Evolutionary conservation across 2,888 invertebrate species (phyloP).

Genomic region (Apotomis capreana): DNA sequence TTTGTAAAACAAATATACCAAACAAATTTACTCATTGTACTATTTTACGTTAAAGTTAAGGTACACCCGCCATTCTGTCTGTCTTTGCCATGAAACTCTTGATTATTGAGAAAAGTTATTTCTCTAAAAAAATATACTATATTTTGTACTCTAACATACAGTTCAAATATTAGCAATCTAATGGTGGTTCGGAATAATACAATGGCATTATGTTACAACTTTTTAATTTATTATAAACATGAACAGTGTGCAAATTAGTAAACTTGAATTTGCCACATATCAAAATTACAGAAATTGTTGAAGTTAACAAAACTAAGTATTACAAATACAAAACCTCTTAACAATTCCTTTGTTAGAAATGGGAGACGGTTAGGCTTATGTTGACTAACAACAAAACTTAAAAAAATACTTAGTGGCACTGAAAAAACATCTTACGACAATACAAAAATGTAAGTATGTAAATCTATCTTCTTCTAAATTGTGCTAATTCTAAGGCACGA

Average conservation of each 20-base stretch:
- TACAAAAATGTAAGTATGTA: conserved; percentile 51
- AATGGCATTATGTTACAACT: conserved; percentile 53
- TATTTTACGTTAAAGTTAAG: no score
- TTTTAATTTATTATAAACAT: conserved; percentile 79
- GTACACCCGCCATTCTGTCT: no score
- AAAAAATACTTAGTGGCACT: conserved; percentile 69
- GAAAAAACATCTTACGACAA: conserved; percentile 54
- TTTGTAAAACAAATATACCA: no score
- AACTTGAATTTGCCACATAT: conserved; percentile 61
- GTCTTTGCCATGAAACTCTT: no score
- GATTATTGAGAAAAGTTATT: no score
- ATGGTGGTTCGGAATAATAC: conserved; percentile 6
- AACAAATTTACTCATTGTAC: no score
- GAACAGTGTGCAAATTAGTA: conserved; percentile 80
- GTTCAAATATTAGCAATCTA: no score
- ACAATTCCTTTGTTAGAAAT: conserved; percentile 59
- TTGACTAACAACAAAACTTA: conserved; percentile 65
- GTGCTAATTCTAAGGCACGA: conserved; percentile 72
- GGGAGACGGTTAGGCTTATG: conserved; percentile 63
- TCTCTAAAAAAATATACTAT: no score
- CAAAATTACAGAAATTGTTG: conserved; percentile 56
- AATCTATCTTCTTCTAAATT: conserved; percentile 58
- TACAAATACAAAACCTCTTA: conserved; percentile 58
- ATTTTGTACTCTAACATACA: no score
- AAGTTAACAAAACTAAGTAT: conserved; percentile 52